Percentiles rank a stretch among this genome's conserved stretches.
Evolutionary conservation across 2,113 vertebrate species (phyloP).

Genomic region (Cryptomyrus ogoouensis): DNA sequence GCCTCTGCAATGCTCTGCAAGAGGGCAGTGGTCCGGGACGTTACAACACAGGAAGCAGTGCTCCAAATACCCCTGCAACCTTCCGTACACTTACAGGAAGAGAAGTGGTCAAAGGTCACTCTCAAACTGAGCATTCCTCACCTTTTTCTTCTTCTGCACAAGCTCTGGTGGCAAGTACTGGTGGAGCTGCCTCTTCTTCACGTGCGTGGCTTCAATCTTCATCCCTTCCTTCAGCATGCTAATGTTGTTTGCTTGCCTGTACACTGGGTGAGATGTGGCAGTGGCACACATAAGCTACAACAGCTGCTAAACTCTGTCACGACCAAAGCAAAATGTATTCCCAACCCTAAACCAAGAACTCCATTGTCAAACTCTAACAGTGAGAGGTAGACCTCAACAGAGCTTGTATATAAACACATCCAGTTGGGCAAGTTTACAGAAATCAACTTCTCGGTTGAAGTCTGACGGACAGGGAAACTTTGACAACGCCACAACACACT

Average conservation of each 20-base stretch:
- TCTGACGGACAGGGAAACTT: not conserved
- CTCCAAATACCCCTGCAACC: not conserved
- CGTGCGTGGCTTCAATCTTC: constrained; percentile 92
- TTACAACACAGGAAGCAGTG: not conserved
- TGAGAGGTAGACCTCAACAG: not conserved
- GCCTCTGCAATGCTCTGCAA: constrained; percentile 72
- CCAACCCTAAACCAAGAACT: not conserved
- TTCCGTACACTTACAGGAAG: not conserved
- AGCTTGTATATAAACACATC: not conserved
- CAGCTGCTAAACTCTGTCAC: not conserved
- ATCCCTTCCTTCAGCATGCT: constrained; percentile 91
- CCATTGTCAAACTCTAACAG: not conserved
- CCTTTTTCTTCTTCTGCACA: constrained; percentile 87
- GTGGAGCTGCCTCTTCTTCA: constrained; percentile 89
- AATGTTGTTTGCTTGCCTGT: constrained; percentile 90
- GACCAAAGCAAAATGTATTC: not conserved
- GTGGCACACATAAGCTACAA: not conserved
- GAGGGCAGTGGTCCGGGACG: not conserved
- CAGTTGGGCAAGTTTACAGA: not conserved
- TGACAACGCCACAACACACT: not conserved
- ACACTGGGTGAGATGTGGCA: constrained; percentile 64
- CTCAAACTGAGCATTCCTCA: not conserved
- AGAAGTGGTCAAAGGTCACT: not conserved
- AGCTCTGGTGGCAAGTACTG: constrained; percentile 84
- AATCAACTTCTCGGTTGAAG: not conserved